Conservation (phyloP, 2,888 invertebrate genomes). For the Eupelmus urozonus region DNA sequence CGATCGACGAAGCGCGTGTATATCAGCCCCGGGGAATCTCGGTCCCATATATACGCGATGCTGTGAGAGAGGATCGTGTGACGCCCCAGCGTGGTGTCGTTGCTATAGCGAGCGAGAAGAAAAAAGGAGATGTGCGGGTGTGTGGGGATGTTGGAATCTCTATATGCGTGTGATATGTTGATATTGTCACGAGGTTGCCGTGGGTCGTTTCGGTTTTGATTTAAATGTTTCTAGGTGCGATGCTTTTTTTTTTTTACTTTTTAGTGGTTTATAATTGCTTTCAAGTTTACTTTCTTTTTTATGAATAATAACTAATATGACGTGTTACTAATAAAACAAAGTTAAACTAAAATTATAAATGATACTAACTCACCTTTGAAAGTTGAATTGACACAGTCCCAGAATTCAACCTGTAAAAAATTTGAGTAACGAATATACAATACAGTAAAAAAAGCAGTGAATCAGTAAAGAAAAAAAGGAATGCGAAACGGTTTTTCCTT, state of each 20-base stretch:
- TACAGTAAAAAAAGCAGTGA: neutral
- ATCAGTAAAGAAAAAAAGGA: constrained; percentile 8
- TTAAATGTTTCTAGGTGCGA: neutral
- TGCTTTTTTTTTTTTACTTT: neutral
- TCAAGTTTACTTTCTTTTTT: neutral
- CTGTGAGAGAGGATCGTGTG: neutral
- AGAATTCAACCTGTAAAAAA: constrained; percentile 85
- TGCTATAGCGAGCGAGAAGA: neutral
- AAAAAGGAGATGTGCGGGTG: neutral
- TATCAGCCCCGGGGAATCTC: constrained; percentile 43
- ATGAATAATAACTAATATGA: neutral
- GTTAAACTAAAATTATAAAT: too few relatives aligned
- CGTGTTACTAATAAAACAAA: too few relatives aligned
- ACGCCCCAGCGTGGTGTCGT: neutral
- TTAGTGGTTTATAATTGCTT: neutral
- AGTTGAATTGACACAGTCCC: constrained; percentile 89
- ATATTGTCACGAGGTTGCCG: constrained; percentile 39
- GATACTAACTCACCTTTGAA: constrained; percentile 83
- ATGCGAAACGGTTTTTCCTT: constrained; percentile 31
- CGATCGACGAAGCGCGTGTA: neutral
- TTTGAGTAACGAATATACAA: too few relatives aligned
- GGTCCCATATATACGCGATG: too few relatives aligned
- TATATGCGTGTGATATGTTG: too few relatives aligned
- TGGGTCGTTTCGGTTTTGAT: neutral
- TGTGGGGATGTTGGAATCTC: neutral